Conservation (phyloP, 2,888 invertebrate genomes). For the Carabus problematicus region DNA sequence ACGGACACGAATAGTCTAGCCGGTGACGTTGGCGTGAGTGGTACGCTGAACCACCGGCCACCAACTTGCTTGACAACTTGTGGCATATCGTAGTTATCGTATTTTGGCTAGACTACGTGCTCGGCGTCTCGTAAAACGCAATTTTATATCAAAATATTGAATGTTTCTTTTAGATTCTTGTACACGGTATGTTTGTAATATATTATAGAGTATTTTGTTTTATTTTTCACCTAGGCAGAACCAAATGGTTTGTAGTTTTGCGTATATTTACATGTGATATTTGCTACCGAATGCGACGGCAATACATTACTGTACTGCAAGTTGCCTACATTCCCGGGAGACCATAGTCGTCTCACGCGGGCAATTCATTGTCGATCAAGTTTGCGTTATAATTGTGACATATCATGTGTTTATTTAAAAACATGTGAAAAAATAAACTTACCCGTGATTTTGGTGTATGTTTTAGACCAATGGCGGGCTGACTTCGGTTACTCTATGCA, state of each 20-base stretch:
- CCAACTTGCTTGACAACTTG: slow-evolving; percentile 34
- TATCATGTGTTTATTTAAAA: slow-evolving; percentile 23
- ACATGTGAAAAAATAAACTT: slow-evolving; percentile 57
- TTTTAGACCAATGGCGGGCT: slow-evolving; percentile 72
- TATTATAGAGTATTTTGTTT: too few species aligned
- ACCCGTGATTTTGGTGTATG: slow-evolving; percentile 73
- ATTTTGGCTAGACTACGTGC: background rate
- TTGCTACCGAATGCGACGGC: background rate
- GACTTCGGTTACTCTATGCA: slow-evolving; percentile 72
- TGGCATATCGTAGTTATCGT: background rate
- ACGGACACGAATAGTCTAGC: slow-evolving; percentile 3
- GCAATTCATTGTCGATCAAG: slow-evolving; percentile 1
- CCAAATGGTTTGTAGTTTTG: background rate
- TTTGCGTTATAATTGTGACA: slow-evolving; percentile 41
- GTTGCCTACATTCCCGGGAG: slow-evolving; percentile 24
- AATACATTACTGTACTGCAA: slow-evolving; percentile 10
- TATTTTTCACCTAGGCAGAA: background rate
- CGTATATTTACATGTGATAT: background rate
- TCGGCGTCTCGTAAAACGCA: background rate
- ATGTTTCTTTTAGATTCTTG: too few species aligned
- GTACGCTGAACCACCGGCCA: slow-evolving; percentile 36
- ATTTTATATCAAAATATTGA: too few species aligned
- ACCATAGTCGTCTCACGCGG: slow-evolving; percentile 22
- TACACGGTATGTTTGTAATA: too few species aligned
- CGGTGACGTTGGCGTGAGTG: slow-evolving; percentile 17